Evolutionary conservation across 2,113 vertebrate species (phyloP), one percentile per base, ranked within the genome.

Genomic region (Pteropus alecto): DNA sequence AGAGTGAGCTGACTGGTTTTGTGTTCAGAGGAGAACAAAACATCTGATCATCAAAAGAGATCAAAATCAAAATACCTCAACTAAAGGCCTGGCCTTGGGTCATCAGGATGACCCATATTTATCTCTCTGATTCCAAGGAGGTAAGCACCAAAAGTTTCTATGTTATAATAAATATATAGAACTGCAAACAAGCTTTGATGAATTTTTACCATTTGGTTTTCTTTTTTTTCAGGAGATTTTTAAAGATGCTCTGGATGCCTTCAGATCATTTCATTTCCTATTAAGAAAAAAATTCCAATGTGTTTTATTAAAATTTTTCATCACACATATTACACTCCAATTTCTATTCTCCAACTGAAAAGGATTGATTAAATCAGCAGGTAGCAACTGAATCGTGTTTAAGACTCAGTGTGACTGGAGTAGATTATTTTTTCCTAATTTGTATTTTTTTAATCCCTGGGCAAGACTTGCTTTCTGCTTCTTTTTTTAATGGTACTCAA

Each of bases 341-440:
- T 98, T 98, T 98, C 96, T 98, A 96, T 96, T 95, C 98, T 98
- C 98, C 98, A 94, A 95, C 87, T 97, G 14, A n/a, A 96, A 95
- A 98, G 96, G 98, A 98, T 96, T 98, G 98, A 99, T 99, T 98
- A 99, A 99, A 98, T 98, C 98, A 98, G 98, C 98, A 98, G 98
- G 98, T 96, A 97, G 97, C 96, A 97, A 97, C 96, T 97, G 98
- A 98, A 97, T 98, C 87, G 58, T 98, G 94, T 98, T 98, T 98
- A 98, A 98, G 97, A 89, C 98, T 98, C 98, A 98, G 98, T 98
- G 95, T 98, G 98, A 98, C 94, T 97, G 92, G 96, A 98, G 97
- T 95, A 98, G 93, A 98, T 98, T 98, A 97, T 98, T 97, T 98
- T 98, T 98, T 97, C 61, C 90, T 95, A 48, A 19, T 81, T 83